A percentile compares a stretch with the other conserved stretches of the same genome.
Conservation (phyloP, 2,888 invertebrate genomes). For the Labia minor region DNA sequence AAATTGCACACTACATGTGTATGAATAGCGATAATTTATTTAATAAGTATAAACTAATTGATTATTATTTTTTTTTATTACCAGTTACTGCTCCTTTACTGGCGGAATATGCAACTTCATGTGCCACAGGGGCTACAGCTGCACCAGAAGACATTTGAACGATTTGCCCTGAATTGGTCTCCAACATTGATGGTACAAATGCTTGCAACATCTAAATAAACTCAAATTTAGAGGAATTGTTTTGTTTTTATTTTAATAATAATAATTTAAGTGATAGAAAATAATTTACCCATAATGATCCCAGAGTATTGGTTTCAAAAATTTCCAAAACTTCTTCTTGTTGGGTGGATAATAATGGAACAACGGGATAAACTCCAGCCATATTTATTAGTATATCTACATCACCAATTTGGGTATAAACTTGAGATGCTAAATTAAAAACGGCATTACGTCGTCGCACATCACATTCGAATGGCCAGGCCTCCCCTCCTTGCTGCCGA, state of each 20-base stretch:
- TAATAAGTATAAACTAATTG: background rate
- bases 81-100: slow-evolving; percentile 35
- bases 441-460: slow-evolving; percentile 33
- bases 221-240: slow-evolving; percentile 13
- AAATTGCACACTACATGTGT: background rate
- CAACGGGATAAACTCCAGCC: slow-evolving; percentile 35
- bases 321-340: slow-evolving; percentile 32
- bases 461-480: slow-evolving; percentile 32
- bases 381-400: slow-evolving; percentile 36
- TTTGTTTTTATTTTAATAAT: background rate
- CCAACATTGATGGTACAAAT: slow-evolving; percentile 33
- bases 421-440: slow-evolving; percentile 27
- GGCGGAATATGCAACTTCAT: slow-evolving; percentile 34
- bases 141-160: slow-evolving; percentile 34
- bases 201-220: slow-evolving; percentile 31
- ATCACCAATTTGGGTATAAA: slow-evolving; percentile 31
- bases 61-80: slow-evolving; percentile 20
- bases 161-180: slow-evolving; percentile 32
- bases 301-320: slow-evolving; percentile 33
- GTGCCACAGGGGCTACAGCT: slow-evolving; percentile 32
- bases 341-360: slow-evolving; percentile 32
- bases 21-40: background rate
- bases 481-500: slow-evolving; percentile 23
- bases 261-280: background rate
- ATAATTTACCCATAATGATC: slow-evolving; percentile 33